A percentile compares a stretch with the other conserved stretches of the same genome.
Conservation (phyloP, 2,888 invertebrate species). For the Trichopoda pennipes region DNA sequence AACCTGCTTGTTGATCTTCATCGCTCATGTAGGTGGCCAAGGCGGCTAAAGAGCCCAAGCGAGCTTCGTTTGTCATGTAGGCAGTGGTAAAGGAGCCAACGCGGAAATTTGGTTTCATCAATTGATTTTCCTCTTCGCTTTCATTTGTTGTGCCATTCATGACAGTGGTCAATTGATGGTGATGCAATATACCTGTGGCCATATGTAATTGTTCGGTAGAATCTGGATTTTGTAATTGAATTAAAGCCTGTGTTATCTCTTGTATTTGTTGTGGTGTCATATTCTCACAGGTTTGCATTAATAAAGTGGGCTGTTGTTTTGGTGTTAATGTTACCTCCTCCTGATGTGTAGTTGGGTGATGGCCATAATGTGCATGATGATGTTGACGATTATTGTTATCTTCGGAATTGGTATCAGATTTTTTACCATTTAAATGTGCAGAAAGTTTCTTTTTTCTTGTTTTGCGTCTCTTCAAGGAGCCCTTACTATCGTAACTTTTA, state of each 20-base stretch:
- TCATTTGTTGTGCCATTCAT: constrained; percentile 65
- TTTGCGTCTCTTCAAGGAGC: constrained; percentile 79
- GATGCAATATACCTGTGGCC: constrained; percentile 73
- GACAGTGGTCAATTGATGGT: constrained; percentile 32
- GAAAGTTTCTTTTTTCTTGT: constrained; percentile 79
- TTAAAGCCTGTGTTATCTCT: constrained; percentile 82
- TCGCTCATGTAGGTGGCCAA: constrained; percentile 80
- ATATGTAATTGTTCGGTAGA: constrained; percentile 71
- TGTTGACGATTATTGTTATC: constrained; percentile 72
- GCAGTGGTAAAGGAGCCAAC: constrained; percentile 83
- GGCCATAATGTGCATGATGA: constrained; percentile 36
- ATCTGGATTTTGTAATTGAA: constrained; percentile 72
- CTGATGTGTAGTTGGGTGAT: constrained; percentile 31
- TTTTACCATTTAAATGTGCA: constrained; percentile 70
- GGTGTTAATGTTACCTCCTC: constrained; percentile 55
- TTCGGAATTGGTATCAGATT: constrained; percentile 84
- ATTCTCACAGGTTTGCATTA: constrained; percentile 82
- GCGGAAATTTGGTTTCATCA: constrained; percentile 85
- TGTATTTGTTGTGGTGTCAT: constrained; percentile 84
- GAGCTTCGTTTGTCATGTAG: constrained; percentile 77
- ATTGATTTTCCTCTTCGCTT: constrained; percentile 82
- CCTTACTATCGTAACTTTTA: constrained; percentile 79
- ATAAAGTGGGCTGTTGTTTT: constrained; percentile 81
- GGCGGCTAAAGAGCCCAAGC: constrained; percentile 80
- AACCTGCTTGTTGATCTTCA: constrained; percentile 78